Base-by-base conservation (phyloP, 2,888 invertebrate genomes). In the Cephus rjabovi region DNA sequence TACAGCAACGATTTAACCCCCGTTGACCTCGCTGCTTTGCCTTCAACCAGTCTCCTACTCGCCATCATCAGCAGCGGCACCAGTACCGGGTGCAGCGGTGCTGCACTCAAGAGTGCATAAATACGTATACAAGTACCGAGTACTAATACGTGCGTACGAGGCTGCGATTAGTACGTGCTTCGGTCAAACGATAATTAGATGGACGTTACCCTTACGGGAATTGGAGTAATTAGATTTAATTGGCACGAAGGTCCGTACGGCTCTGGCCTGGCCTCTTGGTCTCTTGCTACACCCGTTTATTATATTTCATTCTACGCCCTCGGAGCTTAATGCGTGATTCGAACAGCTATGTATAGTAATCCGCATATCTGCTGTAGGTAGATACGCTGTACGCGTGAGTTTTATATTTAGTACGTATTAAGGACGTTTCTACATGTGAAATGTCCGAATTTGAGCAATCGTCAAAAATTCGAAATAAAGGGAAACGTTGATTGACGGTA, bases 201-300 rank as follows among this genome's bases (percentile, higher is more conserved):
- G 89, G 89, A 88, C 87, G 88, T 88, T 89, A 87, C 86, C 87
- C 88, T 88, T 85, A 82, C 86, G 86, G 85, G 86, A 89, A 88
- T 89, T 89, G 87, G 85, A 87, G 87, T 89, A 89, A 89, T 89
- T 89, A 89, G 85, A 87, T 87, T 88, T 89, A 89, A 89, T 89
- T 89, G 89, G 83, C 83, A 83, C 86, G 83, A 85, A 86, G 82
- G 71, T 69, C 68, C 78, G 73, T 33, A 34, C 71, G 12, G 71
- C 33, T 71, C 12, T 31, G 33, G 31, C 70, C 15, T 40, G 40
- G 56, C 56, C 56, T 56, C 56, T 56, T 56, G 56, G 56, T 56
- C 56, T 56, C 56, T 9, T 56, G 56, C 23, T 56, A 56, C 56
- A 56, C 23, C 23, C 56, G 56, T 56, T 56, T 56, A 56, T 56